Evolutionary conservation across 2,113 vertebrate species (phyloP).

Genomic region (Catagonus wagneri): DNA sequence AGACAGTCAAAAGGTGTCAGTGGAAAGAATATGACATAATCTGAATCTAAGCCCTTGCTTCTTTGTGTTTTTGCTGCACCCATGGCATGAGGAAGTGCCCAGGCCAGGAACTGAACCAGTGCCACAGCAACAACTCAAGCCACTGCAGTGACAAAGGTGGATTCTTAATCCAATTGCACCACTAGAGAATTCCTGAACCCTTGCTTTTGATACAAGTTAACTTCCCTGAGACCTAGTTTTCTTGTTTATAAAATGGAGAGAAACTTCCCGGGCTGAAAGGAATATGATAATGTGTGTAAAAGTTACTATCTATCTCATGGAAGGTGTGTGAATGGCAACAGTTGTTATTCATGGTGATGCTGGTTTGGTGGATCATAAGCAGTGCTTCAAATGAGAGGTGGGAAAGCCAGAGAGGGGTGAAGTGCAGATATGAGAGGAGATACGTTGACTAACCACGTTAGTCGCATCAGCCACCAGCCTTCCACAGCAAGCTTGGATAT

Average conservation of each 20-base stretch:
- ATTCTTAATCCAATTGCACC: no score
- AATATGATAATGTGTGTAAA: not conserved
- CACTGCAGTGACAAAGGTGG: no score
- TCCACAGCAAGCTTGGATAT: not conserved
- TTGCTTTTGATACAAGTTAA: slow-evolving; percentile 18
- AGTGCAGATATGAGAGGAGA: not conserved
- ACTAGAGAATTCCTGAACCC: not conserved
- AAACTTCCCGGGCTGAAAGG: not conserved
- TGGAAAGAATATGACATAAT: not conserved
- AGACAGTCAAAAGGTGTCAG: not conserved
- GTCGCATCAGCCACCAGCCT: not conserved
- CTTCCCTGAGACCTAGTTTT: not conserved
- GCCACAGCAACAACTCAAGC: no score
- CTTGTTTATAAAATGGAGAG: not conserved
- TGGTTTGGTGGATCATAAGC: not conserved
- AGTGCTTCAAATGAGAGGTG: not conserved
- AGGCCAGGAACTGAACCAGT: no score
- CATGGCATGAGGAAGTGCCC: no score
- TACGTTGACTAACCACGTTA: not conserved
- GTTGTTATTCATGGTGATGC: not conserved
- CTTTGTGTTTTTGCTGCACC: no score
- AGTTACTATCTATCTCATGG: not conserved
- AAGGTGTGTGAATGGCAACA: not conserved
- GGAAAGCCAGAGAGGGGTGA: slow-evolving; percentile 1
- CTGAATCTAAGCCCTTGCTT: not conserved